A percentile compares a stretch with the other conserved stretches of the same genome.
phyloP scores from a whole-genome alignment of 2,888 invertebrate genomes.

The Cremastinae sp. region DNA sequence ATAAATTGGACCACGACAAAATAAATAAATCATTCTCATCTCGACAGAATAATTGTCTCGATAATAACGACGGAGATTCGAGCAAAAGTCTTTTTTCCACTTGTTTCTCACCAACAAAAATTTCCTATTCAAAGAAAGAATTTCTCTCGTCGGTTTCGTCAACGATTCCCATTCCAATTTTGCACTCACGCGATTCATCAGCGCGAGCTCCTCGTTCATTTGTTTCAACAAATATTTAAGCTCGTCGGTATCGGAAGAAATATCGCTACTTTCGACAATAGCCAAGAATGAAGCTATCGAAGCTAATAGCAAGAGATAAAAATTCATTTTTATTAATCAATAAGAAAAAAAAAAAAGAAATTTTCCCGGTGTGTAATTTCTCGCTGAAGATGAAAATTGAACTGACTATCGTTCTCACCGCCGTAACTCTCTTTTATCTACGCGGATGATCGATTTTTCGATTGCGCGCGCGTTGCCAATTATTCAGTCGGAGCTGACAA shows the following conservation, averaged over 20 bases:
- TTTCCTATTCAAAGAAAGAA: conserved; percentile 46
- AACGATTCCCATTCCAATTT: conserved; percentile 64
- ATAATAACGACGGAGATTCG: conserved; percentile 42
- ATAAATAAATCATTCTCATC: conserved; percentile 82
- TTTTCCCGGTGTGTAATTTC: not conserved
- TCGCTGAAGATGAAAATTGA: conserved; percentile 12
- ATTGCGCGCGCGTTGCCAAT: conserved; percentile 56
- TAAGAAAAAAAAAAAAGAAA: conserved; percentile 5
- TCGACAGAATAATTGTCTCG: conserved; percentile 65
- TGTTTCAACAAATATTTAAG: conserved; percentile 26
- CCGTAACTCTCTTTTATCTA: conserved; percentile 51
- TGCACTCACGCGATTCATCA: conserved; percentile 62
- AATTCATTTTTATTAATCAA: conserved; percentile 10
- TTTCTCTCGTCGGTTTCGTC: conserved; percentile 54
- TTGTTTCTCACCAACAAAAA: conserved; percentile 51
- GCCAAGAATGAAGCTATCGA: conserved; percentile 8
- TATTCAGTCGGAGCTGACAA: conserved; percentile 26
- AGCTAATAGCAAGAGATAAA: conserved; percentile 22
- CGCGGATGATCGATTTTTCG: conserved; percentile 55
- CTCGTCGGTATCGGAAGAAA: conserved; percentile 25
- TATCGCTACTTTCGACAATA: not conserved
- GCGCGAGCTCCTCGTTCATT: conserved; percentile 62
- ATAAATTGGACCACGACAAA: conserved; percentile 85
- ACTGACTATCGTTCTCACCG: conserved; percentile 29
- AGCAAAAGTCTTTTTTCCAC: conserved; percentile 65